These are phyloP conservation scores for Masticophis lateralis DNA, from an alignment of 2,797 vertebrate genomes.

Conservation along the genomic window DNA sequence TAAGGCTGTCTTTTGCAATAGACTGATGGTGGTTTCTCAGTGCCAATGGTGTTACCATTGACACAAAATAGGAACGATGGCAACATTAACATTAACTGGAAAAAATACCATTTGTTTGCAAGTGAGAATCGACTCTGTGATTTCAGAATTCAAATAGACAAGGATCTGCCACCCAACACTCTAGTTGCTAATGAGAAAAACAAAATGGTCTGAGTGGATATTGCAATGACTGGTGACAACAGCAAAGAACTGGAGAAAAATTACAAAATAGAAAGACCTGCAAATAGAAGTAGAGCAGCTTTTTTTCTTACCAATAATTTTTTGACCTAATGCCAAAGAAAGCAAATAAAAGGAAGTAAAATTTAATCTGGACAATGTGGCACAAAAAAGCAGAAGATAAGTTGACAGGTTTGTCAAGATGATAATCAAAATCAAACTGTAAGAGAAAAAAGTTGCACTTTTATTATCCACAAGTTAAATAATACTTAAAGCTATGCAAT, in stretches of 20 bases:
- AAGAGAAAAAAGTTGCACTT: not conserved
- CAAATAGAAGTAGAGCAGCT: not conserved
- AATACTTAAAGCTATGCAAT: not conserved
- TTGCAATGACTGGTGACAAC: not conserved
- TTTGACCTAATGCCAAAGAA: not conserved
- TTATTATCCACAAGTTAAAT: not conserved
- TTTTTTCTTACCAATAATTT: not conserved
- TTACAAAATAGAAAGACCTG: not conserved
- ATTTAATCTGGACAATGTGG: not conserved
- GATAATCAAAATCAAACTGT: not conserved
- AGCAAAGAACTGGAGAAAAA: not conserved
- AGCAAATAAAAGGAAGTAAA: not conserved
- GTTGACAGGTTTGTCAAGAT: not conserved
- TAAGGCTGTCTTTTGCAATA: not conserved
- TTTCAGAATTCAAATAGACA: not conserved
- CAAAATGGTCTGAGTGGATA: not conserved
- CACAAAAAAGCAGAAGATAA: not conserved
- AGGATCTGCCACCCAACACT: not conserved
- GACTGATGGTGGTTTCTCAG: not conserved
- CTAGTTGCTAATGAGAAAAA: not conserved
- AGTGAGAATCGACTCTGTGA: not conserved
- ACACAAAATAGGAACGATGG: not conserved
- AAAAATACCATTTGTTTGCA: not conserved
- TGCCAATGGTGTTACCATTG: not conserved
- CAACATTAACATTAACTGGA: not conserved